These are phyloP conservation scores for Elysia crispata DNA, from an alignment of 2,888 invertebrate species.

Conservation along the genomic window DNA sequence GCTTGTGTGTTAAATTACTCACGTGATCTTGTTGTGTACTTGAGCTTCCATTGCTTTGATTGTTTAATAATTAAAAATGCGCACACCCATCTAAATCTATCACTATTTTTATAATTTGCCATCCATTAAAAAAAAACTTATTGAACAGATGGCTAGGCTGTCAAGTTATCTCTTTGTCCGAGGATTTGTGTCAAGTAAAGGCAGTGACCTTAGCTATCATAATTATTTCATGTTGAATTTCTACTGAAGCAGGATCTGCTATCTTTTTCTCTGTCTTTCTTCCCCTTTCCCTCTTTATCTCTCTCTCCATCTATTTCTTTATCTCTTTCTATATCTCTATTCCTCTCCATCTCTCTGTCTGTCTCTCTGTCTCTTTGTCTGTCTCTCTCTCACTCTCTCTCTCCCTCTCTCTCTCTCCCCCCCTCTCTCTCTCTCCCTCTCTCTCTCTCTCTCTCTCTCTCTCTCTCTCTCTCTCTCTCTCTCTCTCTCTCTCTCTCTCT, in stretches of 20 bases:
- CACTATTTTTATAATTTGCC: background rate
- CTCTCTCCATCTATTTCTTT: background rate
- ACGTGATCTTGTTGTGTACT: no score
- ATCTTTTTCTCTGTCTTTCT: constrained; percentile 11
- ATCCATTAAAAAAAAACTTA: no score
- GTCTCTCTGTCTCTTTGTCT: background rate
- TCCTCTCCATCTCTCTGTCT: constrained; percentile 10
- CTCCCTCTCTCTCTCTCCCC: background rate
- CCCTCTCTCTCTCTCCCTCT: background rate
- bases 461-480: background rate
- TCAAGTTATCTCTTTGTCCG: constrained; percentile 1
- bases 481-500: no score
- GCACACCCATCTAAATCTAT: no score
- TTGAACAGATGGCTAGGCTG: no score
- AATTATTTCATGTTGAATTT: background rate
- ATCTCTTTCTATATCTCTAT: background rate
- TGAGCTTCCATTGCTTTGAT: no score
- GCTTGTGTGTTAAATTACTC: no score
- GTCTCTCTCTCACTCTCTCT: background rate
- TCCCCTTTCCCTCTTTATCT: background rate
- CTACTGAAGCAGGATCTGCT: background rate
- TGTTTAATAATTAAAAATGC: no score
- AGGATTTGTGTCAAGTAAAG: background rate
- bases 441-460: constrained; percentile 23
- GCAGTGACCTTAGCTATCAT: background rate